These are phyloP conservation scores for Poeciliopsis retropinna DNA, from an alignment of 2,113 vertebrate genomes.

Conservation along the genomic window DNA sequence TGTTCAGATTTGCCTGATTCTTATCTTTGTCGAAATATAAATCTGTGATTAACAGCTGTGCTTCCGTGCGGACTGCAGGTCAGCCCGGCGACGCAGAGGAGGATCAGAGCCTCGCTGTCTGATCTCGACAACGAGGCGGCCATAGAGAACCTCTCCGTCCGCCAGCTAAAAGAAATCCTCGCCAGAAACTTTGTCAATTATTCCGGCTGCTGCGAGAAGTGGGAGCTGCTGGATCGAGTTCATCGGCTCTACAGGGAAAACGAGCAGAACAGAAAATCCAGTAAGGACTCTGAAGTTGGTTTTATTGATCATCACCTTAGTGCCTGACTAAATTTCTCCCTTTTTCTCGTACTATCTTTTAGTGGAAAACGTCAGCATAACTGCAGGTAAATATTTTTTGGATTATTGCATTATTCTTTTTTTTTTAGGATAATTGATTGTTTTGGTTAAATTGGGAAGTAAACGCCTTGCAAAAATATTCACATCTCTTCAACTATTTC, in stretches of 20 bases:
- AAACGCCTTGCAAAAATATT: background rate
- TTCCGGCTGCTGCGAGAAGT: slow-evolving; percentile 98
- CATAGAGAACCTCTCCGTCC: slow-evolving; percentile 90
- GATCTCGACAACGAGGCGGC: slow-evolving; percentile 91
- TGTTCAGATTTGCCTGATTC: background rate
- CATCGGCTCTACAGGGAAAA: slow-evolving; percentile 92
- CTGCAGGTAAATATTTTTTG: slow-evolving; percentile 74
- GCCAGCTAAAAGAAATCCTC: slow-evolving; percentile 97
- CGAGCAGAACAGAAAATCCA: slow-evolving; percentile 90
- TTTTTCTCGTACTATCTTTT: slow-evolving; percentile 4
- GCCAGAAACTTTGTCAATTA: slow-evolving; percentile 97
- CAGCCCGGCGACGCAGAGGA: slow-evolving; percentile 85
- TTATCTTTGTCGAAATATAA: background rate
- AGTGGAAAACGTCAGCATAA: slow-evolving; percentile 85
- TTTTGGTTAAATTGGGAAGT: background rate
- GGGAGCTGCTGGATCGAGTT: slow-evolving; percentile 97
- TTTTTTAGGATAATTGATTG: background rate
- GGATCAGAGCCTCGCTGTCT: slow-evolving; percentile 88
- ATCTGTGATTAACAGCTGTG: slow-evolving; percentile 14
- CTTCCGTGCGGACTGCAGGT: slow-evolving; percentile 69
- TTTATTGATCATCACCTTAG: background rate
- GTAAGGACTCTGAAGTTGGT: slow-evolving; percentile 72
- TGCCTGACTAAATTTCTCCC: background rate
- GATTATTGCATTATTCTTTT: slow-evolving; percentile 2
- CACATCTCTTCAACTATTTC: background rate